Base-by-base conservation (phyloP, 1,140 invertebrate species). In the Calephelis nemesis region DNA sequence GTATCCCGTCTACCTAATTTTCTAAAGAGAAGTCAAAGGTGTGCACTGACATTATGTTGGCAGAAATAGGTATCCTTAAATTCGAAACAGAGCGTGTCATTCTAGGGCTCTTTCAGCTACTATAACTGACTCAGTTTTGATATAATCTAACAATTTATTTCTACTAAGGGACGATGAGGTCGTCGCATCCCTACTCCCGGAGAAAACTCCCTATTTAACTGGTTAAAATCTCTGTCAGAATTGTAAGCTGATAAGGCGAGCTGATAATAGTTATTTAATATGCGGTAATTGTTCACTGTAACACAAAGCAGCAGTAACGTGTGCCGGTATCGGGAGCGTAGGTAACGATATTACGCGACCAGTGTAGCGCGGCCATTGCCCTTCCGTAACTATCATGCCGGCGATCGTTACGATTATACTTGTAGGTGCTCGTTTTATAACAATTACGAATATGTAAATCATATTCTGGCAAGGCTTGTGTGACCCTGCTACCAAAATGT, bases 351-450 rank as follows among this genome's bases (percentile, higher is more conserved):
- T 45, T 68, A 71, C 62, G 65, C 66, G 66, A 63, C 50, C 65
- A 54, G 58, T 66, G 52, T 70, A 72, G 58, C 62, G 62, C 69
- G 73, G 70, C 69, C 74, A 65, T 71, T 76, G 74, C 74, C 74
- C 74, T 74, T 76, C 74, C 69, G 65, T 71, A 70, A 70, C 68
- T 15, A 66, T 66, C 65, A 13, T 40, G 64, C 64, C 54, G 30
- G 15, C 64, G 39, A 65, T 49, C 39, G 10, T 54, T 58, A 58
- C 50, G 52, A 58, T 66, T 13, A 63, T 15, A 45, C 30, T 39
- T 66, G 47, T 47, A 63, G 11, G 15, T 63, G 19, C 30, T 30
- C 30, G 19, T 47, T 54, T 54, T n/a, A 39, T 42, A n/a, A 15
- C 6, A 45, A 45, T 45, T 7, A 45, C 42, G 4, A 45, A 45